Percentiles rank a stretch among this genome's conserved stretches.
Conservation (phyloP, 2,888 invertebrate species). For the Apamea monoglypha region DNA sequence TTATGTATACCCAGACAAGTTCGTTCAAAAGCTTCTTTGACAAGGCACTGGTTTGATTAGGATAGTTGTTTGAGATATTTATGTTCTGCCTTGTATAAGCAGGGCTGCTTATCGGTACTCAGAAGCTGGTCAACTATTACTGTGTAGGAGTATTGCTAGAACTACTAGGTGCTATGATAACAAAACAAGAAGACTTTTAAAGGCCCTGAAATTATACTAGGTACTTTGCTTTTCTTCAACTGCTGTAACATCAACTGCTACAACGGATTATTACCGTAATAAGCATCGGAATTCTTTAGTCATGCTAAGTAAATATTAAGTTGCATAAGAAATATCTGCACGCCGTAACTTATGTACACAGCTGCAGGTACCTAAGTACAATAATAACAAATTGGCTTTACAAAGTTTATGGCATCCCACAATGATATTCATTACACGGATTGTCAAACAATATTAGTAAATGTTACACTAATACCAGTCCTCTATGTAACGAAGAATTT, state of each 20-base stretch:
- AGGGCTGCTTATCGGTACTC: background rate
- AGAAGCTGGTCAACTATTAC: slow-evolving; percentile 4
- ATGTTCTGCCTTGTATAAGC: background rate
- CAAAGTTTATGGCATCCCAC: slow-evolving; percentile 36
- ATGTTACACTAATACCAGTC: slow-evolving; percentile 36
- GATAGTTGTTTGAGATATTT: slow-evolving; percentile 2
- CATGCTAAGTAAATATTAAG: slow-evolving; percentile 1
- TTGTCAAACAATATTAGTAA: slow-evolving; percentile 42
- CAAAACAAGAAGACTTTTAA: background rate
- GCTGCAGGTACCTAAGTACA: slow-evolving; percentile 1
- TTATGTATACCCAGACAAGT: background rate
- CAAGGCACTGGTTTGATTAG: background rate
- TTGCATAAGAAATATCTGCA: slow-evolving; percentile 25
- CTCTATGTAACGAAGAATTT: slow-evolving; percentile 64
- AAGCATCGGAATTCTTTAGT: slow-evolving; percentile 3
- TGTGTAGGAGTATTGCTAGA: slow-evolving; percentile 11
- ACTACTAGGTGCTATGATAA: background rate
- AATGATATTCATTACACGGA: slow-evolving; percentile 45
- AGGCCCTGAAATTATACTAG: background rate
- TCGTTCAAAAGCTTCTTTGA: background rate
- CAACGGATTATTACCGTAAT: background rate
- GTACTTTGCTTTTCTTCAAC: background rate
- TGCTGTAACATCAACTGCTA: background rate
- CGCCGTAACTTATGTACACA: slow-evolving; percentile 1
- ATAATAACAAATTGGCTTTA: slow-evolving; percentile 41